phyloP scores from a whole-genome alignment of 2,888 invertebrate species.

The Rhagium mordax region DNA sequence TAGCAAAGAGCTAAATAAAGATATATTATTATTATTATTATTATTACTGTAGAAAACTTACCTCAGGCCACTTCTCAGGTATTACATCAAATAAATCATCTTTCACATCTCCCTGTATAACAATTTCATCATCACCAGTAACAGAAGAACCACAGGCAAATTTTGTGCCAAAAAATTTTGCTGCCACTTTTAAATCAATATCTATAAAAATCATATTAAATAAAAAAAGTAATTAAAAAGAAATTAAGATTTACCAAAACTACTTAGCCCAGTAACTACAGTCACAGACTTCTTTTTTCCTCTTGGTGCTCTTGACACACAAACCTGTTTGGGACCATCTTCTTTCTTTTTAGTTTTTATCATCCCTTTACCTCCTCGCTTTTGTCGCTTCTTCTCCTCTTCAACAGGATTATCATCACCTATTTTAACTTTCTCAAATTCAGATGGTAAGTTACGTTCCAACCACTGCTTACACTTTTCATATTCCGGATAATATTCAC shows the following conservation, averaged over 20 bases:
- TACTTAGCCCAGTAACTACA: constrained; percentile 94
- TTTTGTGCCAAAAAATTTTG: constrained; percentile 97
- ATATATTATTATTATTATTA: too few species aligned
- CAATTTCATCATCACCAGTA: constrained; percentile 98
- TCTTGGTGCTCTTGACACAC: constrained; percentile 90
- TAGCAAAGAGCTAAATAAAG: too few species aligned
- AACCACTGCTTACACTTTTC: constrained; percentile 98
- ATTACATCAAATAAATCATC: constrained; percentile 98
- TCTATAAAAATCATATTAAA: not conserved
- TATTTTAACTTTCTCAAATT: constrained; percentile 91
- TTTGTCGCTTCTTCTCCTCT: constrained; percentile 96
- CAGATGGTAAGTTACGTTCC: constrained; percentile 93
- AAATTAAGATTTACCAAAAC: constrained; percentile 82
- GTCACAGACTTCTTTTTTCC: constrained; percentile 99
- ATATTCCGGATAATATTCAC: constrained; percentile 98
- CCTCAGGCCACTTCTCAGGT: constrained; percentile 98
- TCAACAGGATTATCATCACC: constrained; percentile 81
- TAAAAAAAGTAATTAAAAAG: not conserved
- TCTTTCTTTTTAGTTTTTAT: constrained; percentile 96
- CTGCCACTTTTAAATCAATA: constrained; percentile 86
- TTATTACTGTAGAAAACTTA: too few species aligned
- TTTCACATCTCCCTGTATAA: constrained; percentile 99
- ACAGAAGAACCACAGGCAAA: constrained; percentile 99
- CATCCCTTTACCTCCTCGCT: constrained; percentile 97
- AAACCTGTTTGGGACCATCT: constrained; percentile 88